Evolutionary conservation across 2,113 vertebrate genomes (phyloP).

Genomic region (Seriola rivoliana): DNA sequence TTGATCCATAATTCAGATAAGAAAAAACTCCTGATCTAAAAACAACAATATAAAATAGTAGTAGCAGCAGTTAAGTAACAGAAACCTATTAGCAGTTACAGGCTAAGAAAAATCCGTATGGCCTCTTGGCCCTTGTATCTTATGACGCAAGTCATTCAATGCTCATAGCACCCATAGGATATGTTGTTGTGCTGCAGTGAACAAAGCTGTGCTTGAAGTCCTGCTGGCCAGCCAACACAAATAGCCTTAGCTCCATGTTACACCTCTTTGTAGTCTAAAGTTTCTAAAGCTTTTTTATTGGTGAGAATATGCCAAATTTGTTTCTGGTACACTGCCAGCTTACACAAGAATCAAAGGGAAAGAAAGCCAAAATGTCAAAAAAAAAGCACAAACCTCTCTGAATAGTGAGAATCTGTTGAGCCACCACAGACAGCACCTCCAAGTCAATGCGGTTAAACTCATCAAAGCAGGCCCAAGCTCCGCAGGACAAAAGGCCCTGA

Average conservation of each 20-base stretch:
- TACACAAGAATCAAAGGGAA: constrained; percentile 32
- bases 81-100: constrained; percentile 12
- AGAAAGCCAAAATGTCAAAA: not conserved
- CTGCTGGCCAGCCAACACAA: constrained; percentile 41
- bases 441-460: constrained; percentile 96
- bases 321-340: constrained; percentile 24
- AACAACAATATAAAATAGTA: not conserved
- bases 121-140: not conserved
- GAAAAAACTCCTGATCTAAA: not conserved
- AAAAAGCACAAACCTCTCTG: constrained; percentile 88
- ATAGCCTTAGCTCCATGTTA: constrained; percentile 18
- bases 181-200: constrained; percentile 7
- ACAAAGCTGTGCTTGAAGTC: constrained; percentile 49
- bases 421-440: constrained; percentile 94
- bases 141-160: not conserved
- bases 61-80: constrained; percentile 4
- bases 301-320: constrained; percentile 13
- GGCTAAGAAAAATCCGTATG: not conserved
- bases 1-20: not conserved
- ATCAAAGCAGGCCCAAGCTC: constrained; percentile 96
- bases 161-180: not conserved
- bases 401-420: constrained; percentile 95
- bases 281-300: not conserved
- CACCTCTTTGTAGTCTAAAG: constrained; percentile 41
- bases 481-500: constrained; percentile 91